Evolutionary conservation across 2,888 invertebrate species (phyloP).

Genomic region (Heteropelma amictum): DNA sequence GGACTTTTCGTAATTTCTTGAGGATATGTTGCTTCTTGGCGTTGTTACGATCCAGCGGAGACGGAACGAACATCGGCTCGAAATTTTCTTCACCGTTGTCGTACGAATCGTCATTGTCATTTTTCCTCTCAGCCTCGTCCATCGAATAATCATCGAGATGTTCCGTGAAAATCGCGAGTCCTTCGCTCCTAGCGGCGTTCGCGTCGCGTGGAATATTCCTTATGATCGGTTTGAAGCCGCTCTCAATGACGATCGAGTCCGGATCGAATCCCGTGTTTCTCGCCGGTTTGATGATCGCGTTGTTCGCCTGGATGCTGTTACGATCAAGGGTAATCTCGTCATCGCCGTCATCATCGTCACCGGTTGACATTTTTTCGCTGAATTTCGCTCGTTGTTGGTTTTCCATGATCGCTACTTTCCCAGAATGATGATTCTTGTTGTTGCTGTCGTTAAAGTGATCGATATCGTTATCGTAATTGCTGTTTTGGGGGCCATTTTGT

Average conservation of each 20-base stretch:
- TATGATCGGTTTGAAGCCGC: constrained; percentile 90
- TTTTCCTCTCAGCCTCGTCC: constrained; percentile 66
- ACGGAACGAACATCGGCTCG: constrained; percentile 90
- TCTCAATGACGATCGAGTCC: constrained; percentile 88
- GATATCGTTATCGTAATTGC: not conserved
- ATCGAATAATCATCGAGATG: constrained; percentile 29
- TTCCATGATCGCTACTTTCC: too few relatives aligned
- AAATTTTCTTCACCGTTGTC: constrained; percentile 81
- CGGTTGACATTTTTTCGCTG: constrained; percentile 55
- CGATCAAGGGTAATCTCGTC: not conserved
- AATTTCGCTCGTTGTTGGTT: constrained; percentile 32
- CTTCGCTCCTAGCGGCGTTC: constrained; percentile 72
- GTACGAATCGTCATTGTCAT: not conserved
- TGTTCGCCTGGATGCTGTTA: constrained; percentile 4
- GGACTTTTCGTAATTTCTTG: constrained; percentile 6
- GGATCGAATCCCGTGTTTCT: constrained; percentile 89
- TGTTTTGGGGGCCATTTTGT: constrained; percentile 12
- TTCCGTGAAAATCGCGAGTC: constrained; percentile 10
- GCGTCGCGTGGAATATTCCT: constrained; percentile 76
- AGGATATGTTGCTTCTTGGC: constrained; percentile 65
- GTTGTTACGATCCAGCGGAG: constrained; percentile 82
- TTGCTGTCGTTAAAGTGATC: constrained; percentile 1
- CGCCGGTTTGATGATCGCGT: constrained; percentile 77
- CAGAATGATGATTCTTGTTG: not conserved
- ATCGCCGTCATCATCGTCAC: constrained; percentile 46